A percentile compares a stretch with the other conserved stretches of the same genome.
These are phyloP conservation scores for Chromis chromis DNA, from an alignment of 2,797 vertebrate species.

Conservation along the genomic window DNA sequence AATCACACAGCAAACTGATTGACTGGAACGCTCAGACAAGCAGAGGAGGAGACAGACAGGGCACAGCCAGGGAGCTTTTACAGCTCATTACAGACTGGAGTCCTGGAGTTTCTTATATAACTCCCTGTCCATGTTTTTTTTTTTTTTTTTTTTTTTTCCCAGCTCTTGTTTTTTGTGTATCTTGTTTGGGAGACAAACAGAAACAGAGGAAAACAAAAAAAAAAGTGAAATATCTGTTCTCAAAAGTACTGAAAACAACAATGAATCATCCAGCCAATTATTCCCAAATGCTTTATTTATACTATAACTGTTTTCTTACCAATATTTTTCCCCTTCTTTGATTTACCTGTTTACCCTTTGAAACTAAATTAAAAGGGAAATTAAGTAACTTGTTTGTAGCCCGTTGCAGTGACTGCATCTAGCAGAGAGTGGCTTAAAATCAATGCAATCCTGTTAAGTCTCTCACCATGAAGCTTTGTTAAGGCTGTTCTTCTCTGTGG, in stretches of 20 bases:
- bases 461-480: constrained; percentile 35
- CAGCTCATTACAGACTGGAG: constrained; percentile 63
- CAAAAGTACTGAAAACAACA: constrained; percentile 27
- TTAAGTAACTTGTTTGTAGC: constrained; percentile 33
- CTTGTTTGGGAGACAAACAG: constrained; percentile 28
- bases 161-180: constrained; percentile 33
- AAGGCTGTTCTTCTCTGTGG: constrained; percentile 33
- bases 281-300: constrained; percentile 31
- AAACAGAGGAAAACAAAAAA: constrained; percentile 35
- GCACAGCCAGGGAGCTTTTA: constrained; percentile 59
- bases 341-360: constrained; percentile 43
- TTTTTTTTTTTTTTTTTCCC: neutral
- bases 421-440: constrained; percentile 50
- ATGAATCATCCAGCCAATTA: constrained; percentile 59
- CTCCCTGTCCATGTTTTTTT: constrained; percentile 45
- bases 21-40: constrained; percentile 50
- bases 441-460: constrained; percentile 50
- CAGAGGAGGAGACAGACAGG: constrained; percentile 37
- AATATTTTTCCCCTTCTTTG: constrained; percentile 9
- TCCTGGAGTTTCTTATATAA: constrained; percentile 62
- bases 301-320: constrained; percentile 11
- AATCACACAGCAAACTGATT: constrained; percentile 43
- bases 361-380: constrained; percentile 48
- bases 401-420: constrained; percentile 39
- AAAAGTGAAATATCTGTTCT: constrained; percentile 25